Evolutionary conservation across 2,888 invertebrate genomes (phyloP).

Genomic region (Eudiplozoon nipponicum): DNA sequence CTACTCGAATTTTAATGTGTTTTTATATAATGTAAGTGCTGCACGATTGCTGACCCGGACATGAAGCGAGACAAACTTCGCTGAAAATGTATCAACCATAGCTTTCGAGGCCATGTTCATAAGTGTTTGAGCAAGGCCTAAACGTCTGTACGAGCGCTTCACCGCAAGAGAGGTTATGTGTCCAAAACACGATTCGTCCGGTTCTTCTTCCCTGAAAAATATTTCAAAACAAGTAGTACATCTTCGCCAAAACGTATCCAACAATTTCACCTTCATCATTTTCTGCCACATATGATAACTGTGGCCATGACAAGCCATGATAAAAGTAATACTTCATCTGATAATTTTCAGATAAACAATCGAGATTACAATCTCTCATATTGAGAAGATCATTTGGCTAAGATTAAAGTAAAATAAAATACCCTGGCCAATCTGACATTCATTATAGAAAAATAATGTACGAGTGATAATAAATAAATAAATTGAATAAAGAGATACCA

Average conservation of each 20-base stretch:
- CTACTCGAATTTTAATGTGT: conserved; percentile 37
- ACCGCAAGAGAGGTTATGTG: conserved; percentile 93
- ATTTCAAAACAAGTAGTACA: no score
- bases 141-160: conserved; percentile 49
- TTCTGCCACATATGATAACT: conserved; percentile 66
- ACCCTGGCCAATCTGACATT: no score
- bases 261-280: conserved; percentile 83
- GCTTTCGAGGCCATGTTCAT: conserved; percentile 94
- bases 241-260: conserved; percentile 58
- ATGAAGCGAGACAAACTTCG: conserved; percentile 85
- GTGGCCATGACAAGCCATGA: conserved; percentile 94
- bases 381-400: conserved; percentile 87
- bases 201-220: conserved; percentile 94
- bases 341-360: conserved; percentile 91
- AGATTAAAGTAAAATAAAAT: no score
- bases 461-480: no score
- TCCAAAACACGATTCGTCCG: conserved; percentile 76
- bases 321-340: conserved; percentile 99
- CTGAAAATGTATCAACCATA: conserved; percentile 90
- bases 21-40: conserved; percentile 68
- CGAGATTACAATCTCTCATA: conserved; percentile 93
- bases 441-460: no score
- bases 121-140: conserved; percentile 72
- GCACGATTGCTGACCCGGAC: conserved; percentile 86
- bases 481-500: no score